Conservation (phyloP, 2,113 vertebrate genomes). For the Pelecanus crispus region DNA sequence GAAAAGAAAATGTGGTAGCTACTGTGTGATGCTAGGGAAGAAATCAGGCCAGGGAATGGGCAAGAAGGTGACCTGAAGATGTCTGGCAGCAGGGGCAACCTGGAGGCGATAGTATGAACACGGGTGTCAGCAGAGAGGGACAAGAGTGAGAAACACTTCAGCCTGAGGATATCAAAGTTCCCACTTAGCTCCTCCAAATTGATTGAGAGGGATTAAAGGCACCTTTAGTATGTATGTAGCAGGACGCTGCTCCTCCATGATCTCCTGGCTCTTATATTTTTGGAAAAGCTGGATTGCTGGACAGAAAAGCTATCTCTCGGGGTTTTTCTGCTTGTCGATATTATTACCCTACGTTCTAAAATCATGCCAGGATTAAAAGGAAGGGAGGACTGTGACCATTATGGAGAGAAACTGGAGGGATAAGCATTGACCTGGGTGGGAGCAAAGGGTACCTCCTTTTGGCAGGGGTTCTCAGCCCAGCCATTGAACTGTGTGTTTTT, state of each 20-base stretch:
- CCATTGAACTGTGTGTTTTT: not conserved
- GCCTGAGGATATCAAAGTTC: not conserved
- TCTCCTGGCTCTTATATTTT: not conserved
- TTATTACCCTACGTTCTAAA: rapidly evolving
- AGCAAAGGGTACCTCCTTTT: not conserved
- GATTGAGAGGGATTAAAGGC: not conserved
- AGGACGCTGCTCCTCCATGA: not conserved
- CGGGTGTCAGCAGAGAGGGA: not conserved
- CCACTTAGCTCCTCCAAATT: not conserved
- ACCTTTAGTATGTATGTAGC: not conserved
- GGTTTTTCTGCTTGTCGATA: not conserved
- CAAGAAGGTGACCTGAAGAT: not conserved
- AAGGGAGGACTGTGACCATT: not conserved
- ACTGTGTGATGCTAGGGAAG: not conserved
- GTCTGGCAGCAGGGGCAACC: not conserved
- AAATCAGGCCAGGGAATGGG: not conserved
- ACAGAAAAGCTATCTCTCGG: not conserved
- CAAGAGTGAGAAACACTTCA: not conserved
- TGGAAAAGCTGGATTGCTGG: not conserved
- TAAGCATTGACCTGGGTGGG: not conserved
- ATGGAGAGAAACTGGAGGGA: not conserved
- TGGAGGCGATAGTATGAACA: not conserved
- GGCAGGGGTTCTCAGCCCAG: not conserved
- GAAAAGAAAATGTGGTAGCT: not conserved
- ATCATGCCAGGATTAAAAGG: not conserved